Conservation (phyloP, 2,888 invertebrate genomes). For the Caradrina clavipalpis region DNA sequence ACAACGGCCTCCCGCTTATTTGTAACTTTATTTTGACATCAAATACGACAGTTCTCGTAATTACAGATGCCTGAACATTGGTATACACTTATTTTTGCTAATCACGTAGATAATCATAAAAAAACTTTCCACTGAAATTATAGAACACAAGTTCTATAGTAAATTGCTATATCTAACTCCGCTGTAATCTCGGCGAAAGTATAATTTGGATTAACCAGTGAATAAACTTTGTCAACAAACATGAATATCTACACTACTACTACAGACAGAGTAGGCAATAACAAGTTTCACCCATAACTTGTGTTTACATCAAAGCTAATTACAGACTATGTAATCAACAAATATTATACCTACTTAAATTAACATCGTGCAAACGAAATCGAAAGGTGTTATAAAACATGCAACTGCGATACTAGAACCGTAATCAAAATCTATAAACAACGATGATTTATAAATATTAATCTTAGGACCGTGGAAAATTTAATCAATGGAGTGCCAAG, state of each 20-base stretch:
- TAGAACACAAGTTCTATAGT: slow-evolving; percentile 10
- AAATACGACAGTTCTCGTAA: not conserved
- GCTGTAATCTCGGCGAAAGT: slow-evolving; percentile 29
- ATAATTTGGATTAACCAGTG: slow-evolving; percentile 24
- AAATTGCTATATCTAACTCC: slow-evolving; percentile 2
- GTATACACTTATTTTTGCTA: slow-evolving; percentile 6
- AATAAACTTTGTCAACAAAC: slow-evolving; percentile 13
- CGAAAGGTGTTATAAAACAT: slow-evolving; percentile 52
- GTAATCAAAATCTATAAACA: slow-evolving; percentile 27
- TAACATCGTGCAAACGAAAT: slow-evolving; percentile 39
- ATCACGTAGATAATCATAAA: slow-evolving; percentile 12
- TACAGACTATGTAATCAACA: slow-evolving; percentile 27
- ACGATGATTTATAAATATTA: slow-evolving; percentile 43
- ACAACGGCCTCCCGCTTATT: not conserved
- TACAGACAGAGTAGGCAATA: slow-evolving; percentile 18
- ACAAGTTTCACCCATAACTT: slow-evolving; percentile 40
- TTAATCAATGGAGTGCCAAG: slow-evolving; percentile 72
- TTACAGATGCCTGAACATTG: not conserved
- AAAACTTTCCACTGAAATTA: slow-evolving; percentile 27
- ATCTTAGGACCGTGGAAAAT: slow-evolving; percentile 59
- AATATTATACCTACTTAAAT: slow-evolving; percentile 20
- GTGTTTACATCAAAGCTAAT: slow-evolving; percentile 38
- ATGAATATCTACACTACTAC: slow-evolving; percentile 23
- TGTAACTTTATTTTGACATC: not conserved
- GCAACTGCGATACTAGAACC: slow-evolving; percentile 20